phyloP scores from a whole-genome alignment of 2,888 invertebrate species.

The Lasius fuliginosus region DNA sequence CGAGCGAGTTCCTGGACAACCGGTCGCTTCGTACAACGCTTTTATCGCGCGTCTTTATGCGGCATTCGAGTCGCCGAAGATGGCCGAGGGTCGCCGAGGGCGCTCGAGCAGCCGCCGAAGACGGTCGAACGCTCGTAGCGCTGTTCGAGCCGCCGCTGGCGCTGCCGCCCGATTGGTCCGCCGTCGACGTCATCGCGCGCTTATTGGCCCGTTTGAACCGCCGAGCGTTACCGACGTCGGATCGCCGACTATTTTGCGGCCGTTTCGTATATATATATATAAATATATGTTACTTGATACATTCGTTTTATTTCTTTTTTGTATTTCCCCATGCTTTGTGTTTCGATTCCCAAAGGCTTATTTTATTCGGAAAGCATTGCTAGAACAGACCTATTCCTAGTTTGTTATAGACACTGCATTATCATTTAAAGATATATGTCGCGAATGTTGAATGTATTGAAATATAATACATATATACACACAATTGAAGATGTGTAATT shows the following conservation, averaged over 20 bases:
- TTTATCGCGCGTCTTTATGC: slow-evolving; percentile 77
- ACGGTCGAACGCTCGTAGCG: neutral
- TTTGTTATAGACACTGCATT: neutral
- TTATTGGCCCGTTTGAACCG: slow-evolving; percentile 68
- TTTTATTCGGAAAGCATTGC: neutral
- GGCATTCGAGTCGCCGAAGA: slow-evolving; percentile 14
- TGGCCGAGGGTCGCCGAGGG: neutral
- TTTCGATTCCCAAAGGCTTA: neutral
- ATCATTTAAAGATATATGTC: neutral
- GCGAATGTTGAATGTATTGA: neutral
- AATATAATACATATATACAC: neutral
- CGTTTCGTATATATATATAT: too few species aligned
- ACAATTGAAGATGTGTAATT: neutral
- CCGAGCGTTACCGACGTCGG: slow-evolving; percentile 37
- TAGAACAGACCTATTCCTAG: neutral
- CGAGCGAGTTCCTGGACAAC: slow-evolving; percentile 64
- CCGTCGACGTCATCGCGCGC: neutral
- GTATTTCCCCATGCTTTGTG: neutral
- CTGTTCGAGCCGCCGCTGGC: neutral
- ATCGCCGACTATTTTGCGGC: neutral
- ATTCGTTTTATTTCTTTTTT: neutral
- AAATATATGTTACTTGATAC: neutral
- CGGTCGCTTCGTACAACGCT: slow-evolving; percentile 76
- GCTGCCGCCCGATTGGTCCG: slow-evolving; percentile 48
- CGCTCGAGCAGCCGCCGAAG: neutral